A percentile compares a stretch with the other conserved stretches of the same genome.
These are phyloP conservation scores for Channa argus DNA, from an alignment of 2,113 vertebrate species.

Conservation along the genomic window DNA sequence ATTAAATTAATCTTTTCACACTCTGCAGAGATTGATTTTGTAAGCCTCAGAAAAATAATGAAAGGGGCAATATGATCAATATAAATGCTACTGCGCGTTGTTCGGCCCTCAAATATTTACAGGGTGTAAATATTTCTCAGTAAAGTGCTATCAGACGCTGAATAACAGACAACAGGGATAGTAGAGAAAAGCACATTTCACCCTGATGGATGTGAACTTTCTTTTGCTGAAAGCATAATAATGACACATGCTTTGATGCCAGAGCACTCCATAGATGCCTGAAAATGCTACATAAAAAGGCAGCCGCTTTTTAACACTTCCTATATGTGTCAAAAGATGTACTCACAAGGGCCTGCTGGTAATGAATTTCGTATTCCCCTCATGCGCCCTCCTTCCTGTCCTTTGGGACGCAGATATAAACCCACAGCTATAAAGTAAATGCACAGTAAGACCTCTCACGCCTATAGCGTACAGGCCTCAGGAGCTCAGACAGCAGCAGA, in stretches of 20 bases:
- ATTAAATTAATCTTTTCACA: conserved; percentile 74
- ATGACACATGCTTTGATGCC: conserved; percentile 68
- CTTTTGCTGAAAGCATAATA: conserved; percentile 63
- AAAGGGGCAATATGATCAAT: conserved; percentile 73
- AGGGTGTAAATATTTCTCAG: conserved; percentile 74
- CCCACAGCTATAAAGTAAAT: conserved; percentile 62
- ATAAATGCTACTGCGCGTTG: conserved; percentile 52
- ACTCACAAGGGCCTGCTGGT: conserved; percentile 39
- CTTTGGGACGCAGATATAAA: conserved; percentile 57
- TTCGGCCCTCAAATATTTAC: conserved; percentile 72
- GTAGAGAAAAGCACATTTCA: conserved; percentile 57
- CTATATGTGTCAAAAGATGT: conserved; percentile 65
- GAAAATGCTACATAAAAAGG: conserved; percentile 68
- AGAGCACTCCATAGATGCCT: conserved; percentile 39
- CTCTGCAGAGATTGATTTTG: conserved; percentile 71
- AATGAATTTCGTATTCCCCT: conserved; percentile 64
- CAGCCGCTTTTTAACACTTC: conserved; percentile 55
- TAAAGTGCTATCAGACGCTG: conserved; percentile 54
- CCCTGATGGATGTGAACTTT: conserved; percentile 65
- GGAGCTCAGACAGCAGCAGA: conserved; percentile 40
- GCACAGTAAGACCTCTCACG: conserved; percentile 56
- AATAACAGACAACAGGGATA: conserved; percentile 47
- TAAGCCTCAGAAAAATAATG: conserved; percentile 63
- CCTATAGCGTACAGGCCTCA: conserved; percentile 18
- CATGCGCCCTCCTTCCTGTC: conserved; percentile 24